These are phyloP conservation scores for Microplitis mediator DNA, from an alignment of 1,140 invertebrate genomes.

Conservation along the genomic window DNA sequence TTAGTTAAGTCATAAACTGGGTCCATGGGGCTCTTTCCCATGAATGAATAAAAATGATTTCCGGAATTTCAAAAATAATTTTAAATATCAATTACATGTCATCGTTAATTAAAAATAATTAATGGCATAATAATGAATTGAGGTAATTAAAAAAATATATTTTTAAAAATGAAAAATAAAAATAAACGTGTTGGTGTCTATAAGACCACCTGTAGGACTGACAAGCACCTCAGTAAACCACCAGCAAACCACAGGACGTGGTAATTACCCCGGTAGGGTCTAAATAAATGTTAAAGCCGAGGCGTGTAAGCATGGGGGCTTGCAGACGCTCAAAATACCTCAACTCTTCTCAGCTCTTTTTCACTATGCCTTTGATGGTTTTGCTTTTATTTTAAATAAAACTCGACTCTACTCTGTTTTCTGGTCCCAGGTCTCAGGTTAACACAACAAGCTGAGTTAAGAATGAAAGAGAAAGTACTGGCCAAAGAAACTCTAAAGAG, in stretches of 20 bases:
- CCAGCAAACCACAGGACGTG: conserved; percentile 49
- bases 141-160: too few species aligned
- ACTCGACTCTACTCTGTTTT: not conserved
- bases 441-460: not conserved
- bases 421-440: too few species aligned
- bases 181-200: not conserved
- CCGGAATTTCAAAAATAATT: too few species aligned
- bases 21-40: too few species aligned
- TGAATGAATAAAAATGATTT: too few species aligned
- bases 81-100: too few species aligned
- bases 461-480: conserved; percentile 15
- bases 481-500: conserved; percentile 37
- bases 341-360: not conserved
- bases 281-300: conserved; percentile 29
- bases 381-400: not conserved
- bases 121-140: too few species aligned
- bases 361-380: not conserved
- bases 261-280: conserved; percentile 43
- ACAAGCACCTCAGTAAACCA: conserved; percentile 37
- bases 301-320: conserved; percentile 30
- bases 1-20: too few species aligned
- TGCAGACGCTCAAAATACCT: not conserved
- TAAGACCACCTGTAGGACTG: conserved; percentile 43
- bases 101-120: too few species aligned
- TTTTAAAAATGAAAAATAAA: conserved; percentile 3